Evolutionary conservation across 2,113 vertebrate genomes (phyloP), one percentile per base, ranked within the genome.

Genomic region (Toxotes chatareus): DNA sequence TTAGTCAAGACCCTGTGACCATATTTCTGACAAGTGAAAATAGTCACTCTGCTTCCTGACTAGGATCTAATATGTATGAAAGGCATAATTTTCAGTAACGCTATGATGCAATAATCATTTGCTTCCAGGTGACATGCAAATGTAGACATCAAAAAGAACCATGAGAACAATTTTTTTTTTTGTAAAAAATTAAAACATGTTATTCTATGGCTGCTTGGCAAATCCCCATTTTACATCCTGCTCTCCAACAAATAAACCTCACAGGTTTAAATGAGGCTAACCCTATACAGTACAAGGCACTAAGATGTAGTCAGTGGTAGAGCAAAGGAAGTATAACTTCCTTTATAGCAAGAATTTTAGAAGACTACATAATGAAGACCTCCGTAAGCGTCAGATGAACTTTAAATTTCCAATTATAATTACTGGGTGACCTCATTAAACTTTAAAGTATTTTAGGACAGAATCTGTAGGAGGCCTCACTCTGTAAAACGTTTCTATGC

Each of bases 271-370:
- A 67, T 59, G 56, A 75, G 44, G 34, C 47, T 13, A 36, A 49
- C 3, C 31, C 10, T 36, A 38, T 16, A 72, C 84, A 84, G 65
- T 47, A 78, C 76, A 92, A 92, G 89, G 89, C 91, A 92, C 91
- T 81, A 79, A 61, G 40, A 76, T 14, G 55, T 21, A 66, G 76
- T 85, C 82, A 67, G 59, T 31, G 56, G 32, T 42, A n/a, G 62
- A 75, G 81, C 42, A 67, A 79, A 72, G 72, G 78, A 32, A 56
- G 68, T 23, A 19, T 27, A n/a, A 56, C 76, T 76, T 84, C 38
- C 47, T 27, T 60, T 23, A 67, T 13, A 70, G 14, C 19, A 55
- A n/a, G n/a, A 60, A 27, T 16, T 73, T 55, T 36, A 74, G 42
- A 77, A 49, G 34, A 76, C 47, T 4, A 65, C 19, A 76, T n/a